Evolutionary conservation across 2,888 invertebrate species (phyloP), one percentile per base, ranked within the genome.

Genomic region (Platycnemis pennipes): DNA sequence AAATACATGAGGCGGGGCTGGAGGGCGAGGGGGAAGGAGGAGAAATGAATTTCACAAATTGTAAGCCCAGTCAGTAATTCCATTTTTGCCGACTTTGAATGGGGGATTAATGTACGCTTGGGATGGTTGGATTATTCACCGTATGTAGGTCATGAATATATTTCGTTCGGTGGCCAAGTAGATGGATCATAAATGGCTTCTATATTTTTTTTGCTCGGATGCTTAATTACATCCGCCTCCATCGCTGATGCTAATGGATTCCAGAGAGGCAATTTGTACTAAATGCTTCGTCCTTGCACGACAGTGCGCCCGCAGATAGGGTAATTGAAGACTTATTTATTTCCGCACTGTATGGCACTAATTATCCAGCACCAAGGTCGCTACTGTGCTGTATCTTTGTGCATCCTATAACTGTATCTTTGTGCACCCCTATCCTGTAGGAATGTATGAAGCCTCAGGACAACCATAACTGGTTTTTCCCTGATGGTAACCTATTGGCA

Each of bases 21-120:
- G 37, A 77, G 31, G 13, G 77, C 1, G 2, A 37, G 31, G 31
- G 63, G 26, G 69, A 19, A 49, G 49, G 49, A 49, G 11, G 11
- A 19, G 77, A 77, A 77, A 77, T 37, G 37, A 77, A 77, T 37
- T 77, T 77, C 77, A 77, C 77, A 77, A 77, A 37, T 77, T 77
- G 77, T 37, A 37, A 77, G 77, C 77, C n/a, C 31, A 77, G 31
- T 77, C 77, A 77, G 77, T 37, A 37, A 77, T 77, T 77, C 37
- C 37, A 77, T 77, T 77, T 77, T 26, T 37, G 77, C 77, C 77
- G 37, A 13, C 63, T 37, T 37, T 77, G 77, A 77, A 77, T 77
- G 77, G 26, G n/a, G 37, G 77, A 77, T 77, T 37, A 37, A 77
- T 77, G 77, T 3, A 77, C 37, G 77, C 37, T 31, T 77, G 11